Percentiles rank a stretch among this genome's conserved stretches.
Evolutionary conservation across 2,797 vertebrate genomes (phyloP).

Genomic region (Pseudopleuronectes americanus): DNA sequence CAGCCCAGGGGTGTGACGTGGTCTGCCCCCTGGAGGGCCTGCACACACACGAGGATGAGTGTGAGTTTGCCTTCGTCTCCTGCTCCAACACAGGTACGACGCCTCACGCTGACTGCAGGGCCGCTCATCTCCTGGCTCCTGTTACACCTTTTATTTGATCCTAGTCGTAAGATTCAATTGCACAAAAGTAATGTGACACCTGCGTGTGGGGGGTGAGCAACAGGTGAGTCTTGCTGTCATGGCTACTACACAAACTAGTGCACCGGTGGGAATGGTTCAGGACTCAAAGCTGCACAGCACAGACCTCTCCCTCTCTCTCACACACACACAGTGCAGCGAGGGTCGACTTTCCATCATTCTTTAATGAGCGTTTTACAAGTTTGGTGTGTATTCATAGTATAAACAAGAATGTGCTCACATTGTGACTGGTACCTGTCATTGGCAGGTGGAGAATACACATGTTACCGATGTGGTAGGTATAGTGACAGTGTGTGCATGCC

Average conservation of each 20-base stretch:
- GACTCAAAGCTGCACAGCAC: slow-evolving; percentile 7
- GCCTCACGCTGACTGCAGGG: neutral
- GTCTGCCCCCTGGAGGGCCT: slow-evolving; percentile 89
- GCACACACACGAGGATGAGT: slow-evolving; percentile 89
- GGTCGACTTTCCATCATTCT: slow-evolving; percentile 56
- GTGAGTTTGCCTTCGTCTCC: slow-evolving; percentile 85
- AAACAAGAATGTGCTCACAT: slow-evolving; percentile 33
- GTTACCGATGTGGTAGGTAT: slow-evolving; percentile 84
- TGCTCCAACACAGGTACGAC: slow-evolving; percentile 87
- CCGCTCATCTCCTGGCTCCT: neutral
- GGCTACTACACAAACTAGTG: slow-evolving; percentile 47
- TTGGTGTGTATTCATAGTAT: slow-evolving; percentile 3
- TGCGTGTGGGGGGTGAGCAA: slow-evolving; percentile 24
- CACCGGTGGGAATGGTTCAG: slow-evolving; percentile 27
- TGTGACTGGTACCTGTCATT: slow-evolving; percentile 69
- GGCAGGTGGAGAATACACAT: slow-evolving; percentile 82
- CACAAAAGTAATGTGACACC: slow-evolving; percentile 62
- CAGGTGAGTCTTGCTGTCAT: slow-evolving; percentile 73
- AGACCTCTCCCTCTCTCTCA: neutral
- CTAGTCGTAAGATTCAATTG: slow-evolving; percentile 3
- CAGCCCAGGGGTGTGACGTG: slow-evolving; percentile 86
- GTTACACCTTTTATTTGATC: neutral
- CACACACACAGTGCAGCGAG: slow-evolving; percentile 19
- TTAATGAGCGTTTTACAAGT: slow-evolving; percentile 48
- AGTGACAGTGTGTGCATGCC: slow-evolving; percentile 58